phyloP scores from a whole-genome alignment of 2,888 invertebrate genomes.

The Andrena bucephala region DNA sequence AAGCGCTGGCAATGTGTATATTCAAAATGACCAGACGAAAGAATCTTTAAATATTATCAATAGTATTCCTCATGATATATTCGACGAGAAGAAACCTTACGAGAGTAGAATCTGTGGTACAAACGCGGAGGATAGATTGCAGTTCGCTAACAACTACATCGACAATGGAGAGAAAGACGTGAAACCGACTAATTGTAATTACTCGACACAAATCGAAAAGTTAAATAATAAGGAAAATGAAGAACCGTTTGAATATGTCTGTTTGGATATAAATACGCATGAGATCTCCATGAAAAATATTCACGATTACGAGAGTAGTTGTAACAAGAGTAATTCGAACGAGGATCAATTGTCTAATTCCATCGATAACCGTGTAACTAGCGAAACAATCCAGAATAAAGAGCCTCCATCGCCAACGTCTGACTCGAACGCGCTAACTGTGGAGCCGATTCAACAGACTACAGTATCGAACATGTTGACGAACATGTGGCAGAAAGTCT shows the following conservation, averaged over 20 bases:
- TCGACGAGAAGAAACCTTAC: conserved; percentile 26
- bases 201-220: conserved; percentile 3
- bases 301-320: neutral
- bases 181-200: neutral
- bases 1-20: conserved; percentile 25
- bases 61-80: conserved; percentile 35
- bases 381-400: neutral
- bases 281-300: neutral
- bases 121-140: conserved; percentile 10
- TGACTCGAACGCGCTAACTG: neutral
- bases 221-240: neutral
- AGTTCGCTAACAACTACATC: conserved; percentile 14
- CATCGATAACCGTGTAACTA: neutral
- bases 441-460: conserved; percentile 3
- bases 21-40: conserved; percentile 8
- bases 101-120: conserved; percentile 21
- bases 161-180: neutral
- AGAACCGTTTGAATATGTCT: conserved; percentile 19
- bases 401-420: conserved; percentile 13
- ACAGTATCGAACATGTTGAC: conserved; percentile 27
- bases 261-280: neutral
- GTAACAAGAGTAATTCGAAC: neutral
- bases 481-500: conserved; percentile 63
- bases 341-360: conserved; percentile 9
- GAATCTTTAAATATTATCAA: conserved; percentile 55